Evolutionary conservation across 2,888 invertebrate species (phyloP), one percentile per base, ranked within the genome.

Genomic region (Philereme vetulata): DNA sequence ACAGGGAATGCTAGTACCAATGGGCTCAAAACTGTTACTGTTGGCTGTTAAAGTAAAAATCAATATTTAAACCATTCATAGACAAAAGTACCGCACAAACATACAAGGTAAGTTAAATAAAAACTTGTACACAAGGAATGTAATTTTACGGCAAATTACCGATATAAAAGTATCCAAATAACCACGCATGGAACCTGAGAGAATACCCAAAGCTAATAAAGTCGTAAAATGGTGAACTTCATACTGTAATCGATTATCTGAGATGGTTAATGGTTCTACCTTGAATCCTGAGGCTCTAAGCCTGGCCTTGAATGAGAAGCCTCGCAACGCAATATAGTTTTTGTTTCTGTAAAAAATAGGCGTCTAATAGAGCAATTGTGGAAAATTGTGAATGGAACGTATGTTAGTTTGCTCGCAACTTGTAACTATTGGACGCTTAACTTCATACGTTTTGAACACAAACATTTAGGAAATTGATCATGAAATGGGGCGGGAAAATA

Each of bases 221-320:
- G 55, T 60, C 47, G 54, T 64, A 62, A 68, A 62, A 51, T 45
- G 5, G 45, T 48, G 57, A 65, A 52, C 60, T 60, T 62, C 51
- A 65, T 52, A 54, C 54, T 62, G 51, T 63, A 65, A 69, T 67
- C 65, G 67, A 69, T 65, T 67, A 61, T 51, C 43, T 32, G 51
- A 40, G 51, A 64, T 56, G 59, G 56, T 59, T 55, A 54, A 64
- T 56, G 66, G 45, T 54, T 61, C 54, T 56, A 45, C 56, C 63
- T 66, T 47, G 51, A 53, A 60, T 51, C 59, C 56, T 53, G 42
- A 60, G 57, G 60, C 52, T 48, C 49, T 55, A 47, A 55, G 51
- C 55, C 38, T 53, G 58, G 51, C 63, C 62, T 64, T 60, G 58
- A 55, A 9, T 43, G 50, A 7, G 45, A 49, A 56, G 49, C 42